These are phyloP conservation scores for Smittia aterrima DNA, from an alignment of 2,888 invertebrate genomes.

Conservation along the genomic window DNA sequence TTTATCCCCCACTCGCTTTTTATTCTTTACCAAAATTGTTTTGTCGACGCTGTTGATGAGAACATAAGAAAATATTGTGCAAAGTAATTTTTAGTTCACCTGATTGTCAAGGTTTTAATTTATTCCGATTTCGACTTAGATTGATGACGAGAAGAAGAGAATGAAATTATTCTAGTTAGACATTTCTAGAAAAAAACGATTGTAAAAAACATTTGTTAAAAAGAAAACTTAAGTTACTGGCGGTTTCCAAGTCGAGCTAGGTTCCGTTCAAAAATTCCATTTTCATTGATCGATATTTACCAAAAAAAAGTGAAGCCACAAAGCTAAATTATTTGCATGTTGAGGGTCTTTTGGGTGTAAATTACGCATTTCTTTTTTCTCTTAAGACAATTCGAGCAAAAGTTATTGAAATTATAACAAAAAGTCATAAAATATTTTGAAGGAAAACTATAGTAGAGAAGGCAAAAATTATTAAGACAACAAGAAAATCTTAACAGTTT, in stretches of 20 bases:
- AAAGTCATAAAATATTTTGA: neutral
- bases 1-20: no score
- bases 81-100: neutral
- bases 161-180: neutral
- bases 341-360: no score
- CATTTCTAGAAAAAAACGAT: neutral
- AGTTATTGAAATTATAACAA: neutral
- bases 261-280: neutral
- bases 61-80: neutral
- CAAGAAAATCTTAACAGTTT: neutral
- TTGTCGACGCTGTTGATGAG: no score
- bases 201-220: conserved; percentile 11
- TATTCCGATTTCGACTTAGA: neutral
- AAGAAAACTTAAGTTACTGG: no score
- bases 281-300: neutral
- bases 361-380: neutral
- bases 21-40: no score
- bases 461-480: conserved; percentile 5
- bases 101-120: neutral
- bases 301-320: no score
- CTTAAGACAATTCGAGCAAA: no score
- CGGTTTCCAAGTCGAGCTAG: no score
- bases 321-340: no score
- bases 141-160: neutral
- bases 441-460: neutral